Evolutionary conservation across 2,113 vertebrate species (phyloP).

Genomic region (Pelecanus crispus): DNA sequence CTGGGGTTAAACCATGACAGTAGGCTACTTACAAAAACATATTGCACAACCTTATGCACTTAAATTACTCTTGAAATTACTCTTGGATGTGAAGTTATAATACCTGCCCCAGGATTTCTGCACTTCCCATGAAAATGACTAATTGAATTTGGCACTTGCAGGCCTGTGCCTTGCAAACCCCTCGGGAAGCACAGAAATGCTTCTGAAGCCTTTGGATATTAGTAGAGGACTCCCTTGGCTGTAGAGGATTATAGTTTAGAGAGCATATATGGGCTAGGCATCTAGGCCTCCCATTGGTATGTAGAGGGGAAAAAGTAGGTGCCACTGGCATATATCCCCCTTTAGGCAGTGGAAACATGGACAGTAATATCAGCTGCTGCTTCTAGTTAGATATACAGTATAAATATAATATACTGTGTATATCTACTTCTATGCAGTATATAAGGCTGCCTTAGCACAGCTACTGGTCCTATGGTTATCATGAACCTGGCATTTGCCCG

Average conservation of each 20-base stretch:
- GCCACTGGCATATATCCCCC: background rate
- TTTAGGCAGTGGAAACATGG: background rate
- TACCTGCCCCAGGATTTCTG: background rate
- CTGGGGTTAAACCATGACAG: no score
- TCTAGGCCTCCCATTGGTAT: rapidly evolving
- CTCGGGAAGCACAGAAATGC: rapidly evolving
- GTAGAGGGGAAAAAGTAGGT: background rate
- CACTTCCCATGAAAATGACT: background rate
- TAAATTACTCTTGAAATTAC: background rate
- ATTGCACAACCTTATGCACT: background rate
- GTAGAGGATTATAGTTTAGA: background rate
- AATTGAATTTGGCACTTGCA: background rate
- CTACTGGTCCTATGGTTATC: rapidly evolving
- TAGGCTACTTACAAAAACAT: rapidly evolving
- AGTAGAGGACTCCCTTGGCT: background rate
- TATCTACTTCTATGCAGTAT: rapidly evolving
- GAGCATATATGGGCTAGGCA: rapidly evolving
- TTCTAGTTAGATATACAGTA: background rate
- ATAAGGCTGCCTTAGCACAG: background rate
- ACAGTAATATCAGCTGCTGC: background rate
- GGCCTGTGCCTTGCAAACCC: background rate
- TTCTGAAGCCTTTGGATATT: background rate
- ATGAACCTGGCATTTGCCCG: rapidly evolving
- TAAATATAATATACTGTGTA: background rate
- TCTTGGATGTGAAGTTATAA: background rate